A percentile compares a stretch with the other conserved stretches of the same genome.
Evolutionary conservation across 2,113 vertebrate genomes (phyloP).

Genomic region (Rhynchomys soricoides): DNA sequence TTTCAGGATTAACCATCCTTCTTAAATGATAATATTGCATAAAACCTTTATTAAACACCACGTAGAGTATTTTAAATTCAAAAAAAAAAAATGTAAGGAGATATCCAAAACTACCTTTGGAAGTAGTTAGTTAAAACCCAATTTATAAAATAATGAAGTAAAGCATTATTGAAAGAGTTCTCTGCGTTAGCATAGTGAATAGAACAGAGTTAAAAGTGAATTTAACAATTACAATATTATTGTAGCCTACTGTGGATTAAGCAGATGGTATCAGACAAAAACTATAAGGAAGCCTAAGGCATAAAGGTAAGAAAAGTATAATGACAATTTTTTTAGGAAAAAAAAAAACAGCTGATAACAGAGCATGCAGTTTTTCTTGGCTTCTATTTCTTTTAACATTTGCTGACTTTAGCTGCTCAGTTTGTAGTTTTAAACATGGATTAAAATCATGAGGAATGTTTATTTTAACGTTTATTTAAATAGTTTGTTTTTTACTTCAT

Average conservation of each 20-base stretch:
- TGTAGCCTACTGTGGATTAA: background rate
- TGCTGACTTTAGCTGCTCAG: background rate
- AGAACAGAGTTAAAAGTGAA: background rate
- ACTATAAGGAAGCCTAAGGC: background rate
- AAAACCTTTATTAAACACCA: background rate
- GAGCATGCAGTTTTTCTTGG: background rate
- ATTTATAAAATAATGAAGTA: conserved; percentile 49
- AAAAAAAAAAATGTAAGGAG: background rate
- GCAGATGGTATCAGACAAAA: background rate
- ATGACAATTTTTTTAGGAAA: background rate
- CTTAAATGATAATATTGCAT: background rate
- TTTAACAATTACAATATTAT: background rate
- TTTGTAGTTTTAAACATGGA: background rate
- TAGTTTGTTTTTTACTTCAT: conserved; percentile 40
- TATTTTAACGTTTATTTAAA: background rate
- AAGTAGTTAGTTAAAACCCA: background rate
- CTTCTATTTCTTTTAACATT: conserved; percentile 38
- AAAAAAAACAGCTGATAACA: background rate
- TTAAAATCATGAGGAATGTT: conserved; percentile 3
- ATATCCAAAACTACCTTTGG: background rate
- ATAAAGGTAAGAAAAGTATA: background rate
- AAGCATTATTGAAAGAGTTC: conserved; percentile 39
- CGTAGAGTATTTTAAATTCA: background rate
- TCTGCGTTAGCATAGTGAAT: background rate
- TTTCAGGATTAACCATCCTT: background rate